Percentiles rank a stretch among this genome's conserved stretches.
Evolutionary conservation across 2,888 invertebrate genomes (phyloP).

Genomic region (Ceramica pisi): DNA sequence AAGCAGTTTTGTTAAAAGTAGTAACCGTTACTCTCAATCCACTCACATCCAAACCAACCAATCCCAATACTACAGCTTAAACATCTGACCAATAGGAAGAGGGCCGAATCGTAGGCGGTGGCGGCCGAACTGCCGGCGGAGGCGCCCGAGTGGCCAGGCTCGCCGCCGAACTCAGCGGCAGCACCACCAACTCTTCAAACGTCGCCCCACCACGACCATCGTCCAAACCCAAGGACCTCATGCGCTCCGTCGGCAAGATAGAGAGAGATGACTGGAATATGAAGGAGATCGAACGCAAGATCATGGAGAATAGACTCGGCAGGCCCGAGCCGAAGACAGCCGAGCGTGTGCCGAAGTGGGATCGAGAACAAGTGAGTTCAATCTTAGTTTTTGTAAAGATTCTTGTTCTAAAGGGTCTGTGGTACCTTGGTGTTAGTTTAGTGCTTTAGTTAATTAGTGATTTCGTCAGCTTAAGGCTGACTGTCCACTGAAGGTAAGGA

Average conservation of each 20-base stretch:
- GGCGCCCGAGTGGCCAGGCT: slow-evolving; percentile 83
- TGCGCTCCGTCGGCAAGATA: slow-evolving; percentile 96
- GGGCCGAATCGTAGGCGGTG: slow-evolving; percentile 82
- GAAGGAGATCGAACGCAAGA: slow-evolving; percentile 97
- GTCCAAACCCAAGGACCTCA: slow-evolving; percentile 95
- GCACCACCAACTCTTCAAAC: slow-evolving; percentile 87
- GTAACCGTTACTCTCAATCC: neutral
- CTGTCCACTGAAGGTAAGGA: too few species aligned
- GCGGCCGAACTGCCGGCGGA: slow-evolving; percentile 76
- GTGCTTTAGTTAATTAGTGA: too few species aligned
- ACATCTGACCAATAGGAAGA: slow-evolving; percentile 77
- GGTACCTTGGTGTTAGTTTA: too few species aligned
- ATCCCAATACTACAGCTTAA: slow-evolving; percentile 33
- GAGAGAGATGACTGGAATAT: slow-evolving; percentile 98
- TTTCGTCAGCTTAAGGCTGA: too few species aligned
- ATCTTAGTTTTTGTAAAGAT: neutral
- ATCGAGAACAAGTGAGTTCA: slow-evolving; percentile 93
- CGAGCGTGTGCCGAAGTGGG: slow-evolving; percentile 97
- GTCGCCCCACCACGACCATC: slow-evolving; percentile 90
- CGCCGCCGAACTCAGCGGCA: slow-evolving; percentile 95
- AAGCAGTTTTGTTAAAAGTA: neutral
- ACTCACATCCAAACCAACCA: neutral
- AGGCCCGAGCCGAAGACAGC: slow-evolving; percentile 91
- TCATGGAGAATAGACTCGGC: slow-evolving; percentile 94
- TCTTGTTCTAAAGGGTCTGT: neutral